phyloP scores from a whole-genome alignment of 2,888 invertebrate genomes.

The Limnephilus rhombicus region DNA sequence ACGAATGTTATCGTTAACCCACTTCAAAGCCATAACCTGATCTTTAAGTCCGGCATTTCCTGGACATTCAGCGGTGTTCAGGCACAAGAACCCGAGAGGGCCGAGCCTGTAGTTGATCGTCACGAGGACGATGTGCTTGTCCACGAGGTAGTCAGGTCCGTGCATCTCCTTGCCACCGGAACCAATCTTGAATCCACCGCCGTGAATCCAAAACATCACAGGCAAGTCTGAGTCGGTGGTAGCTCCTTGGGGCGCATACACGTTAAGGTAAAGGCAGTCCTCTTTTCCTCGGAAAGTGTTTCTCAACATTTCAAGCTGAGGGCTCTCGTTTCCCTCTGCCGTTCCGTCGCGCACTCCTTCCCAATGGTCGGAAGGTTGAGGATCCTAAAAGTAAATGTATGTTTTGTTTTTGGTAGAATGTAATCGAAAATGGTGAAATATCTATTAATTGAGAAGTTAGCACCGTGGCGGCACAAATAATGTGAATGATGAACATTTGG shows the following conservation, averaged over 20 bases:
- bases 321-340: slow-evolving; percentile 35
- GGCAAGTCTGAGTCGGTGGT: slow-evolving; percentile 34
- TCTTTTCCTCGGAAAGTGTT: slow-evolving; percentile 51
- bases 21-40: slow-evolving; percentile 59
- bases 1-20: slow-evolving; percentile 60
- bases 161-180: slow-evolving; percentile 52
- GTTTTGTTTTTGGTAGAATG: no score
- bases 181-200: slow-evolving; percentile 61
- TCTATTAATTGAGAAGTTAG: not conserved
- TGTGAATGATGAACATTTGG: no score
- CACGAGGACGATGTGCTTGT: slow-evolving; percentile 57
- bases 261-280: slow-evolving; percentile 62
- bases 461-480: no score
- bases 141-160: slow-evolving; percentile 60
- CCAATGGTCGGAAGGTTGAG: slow-evolving; percentile 55
- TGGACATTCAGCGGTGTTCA: slow-evolving; percentile 57
- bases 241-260: slow-evolving; percentile 48
- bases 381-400: slow-evolving; percentile 49
- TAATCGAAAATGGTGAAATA: not conserved
- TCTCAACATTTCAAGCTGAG: slow-evolving; percentile 53
- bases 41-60: slow-evolving; percentile 64
- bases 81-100: slow-evolving; percentile 60
- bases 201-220: slow-evolving; percentile 65
- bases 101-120: slow-evolving; percentile 61
- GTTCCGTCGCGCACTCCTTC: slow-evolving; percentile 53